A percentile compares a stretch with the other conserved stretches of the same genome.
Evolutionary conservation across 2,113 vertebrate genomes (phyloP).

Genomic region (zebrafish (Danio rerio)): GRCz12tu NC_133181.1:28122501-28123000

Average conservation of each 20-base stretch:
- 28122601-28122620: slow-evolving; percentile 98
- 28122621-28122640: slow-evolving; percentile 99
- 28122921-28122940: slow-evolving; percentile 79
- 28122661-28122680: slow-evolving; percentile 99
- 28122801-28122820: slow-evolving; percentile 27
- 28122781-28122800: slow-evolving; percentile 73
- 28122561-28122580: slow-evolving; percentile 56
- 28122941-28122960: slow-evolving; percentile 79
- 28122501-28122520: slow-evolving; percentile 79
- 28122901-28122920: slow-evolving; percentile 60
- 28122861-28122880: slow-evolving; percentile 71
- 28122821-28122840: slow-evolving; percentile 46
- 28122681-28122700: slow-evolving; percentile 99
- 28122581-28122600: slow-evolving; percentile 87
- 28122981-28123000: slow-evolving; percentile 73
- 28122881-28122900: slow-evolving; percentile 53
- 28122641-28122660: slow-evolving; percentile 99
- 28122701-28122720: slow-evolving; percentile 98
- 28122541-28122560: slow-evolving; percentile 54
- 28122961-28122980: slow-evolving; percentile 71
- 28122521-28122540: slow-evolving; percentile 71
- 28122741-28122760: slow-evolving; percentile 91
- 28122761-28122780: slow-evolving; percentile 93
- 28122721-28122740: slow-evolving; percentile 99
- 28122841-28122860: slow-evolving; percentile 69